Evolutionary conservation across 2,888 invertebrate genomes (phyloP).

Genomic region (Sturmia bella): DNA sequence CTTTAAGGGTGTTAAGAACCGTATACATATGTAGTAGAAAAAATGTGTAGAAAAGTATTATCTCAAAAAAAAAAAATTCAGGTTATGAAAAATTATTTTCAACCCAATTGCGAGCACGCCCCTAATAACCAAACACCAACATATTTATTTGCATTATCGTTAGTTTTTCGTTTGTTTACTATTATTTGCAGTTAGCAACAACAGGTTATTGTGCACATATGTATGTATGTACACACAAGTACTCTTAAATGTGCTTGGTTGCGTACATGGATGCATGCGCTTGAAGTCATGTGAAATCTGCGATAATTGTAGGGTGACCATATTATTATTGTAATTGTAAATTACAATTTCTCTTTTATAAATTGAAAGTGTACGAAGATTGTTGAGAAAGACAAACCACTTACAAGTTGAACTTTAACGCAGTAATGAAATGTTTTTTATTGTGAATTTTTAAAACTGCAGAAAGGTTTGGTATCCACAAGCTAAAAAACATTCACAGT

Average conservation of each 20-base stretch:
- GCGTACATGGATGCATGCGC: constrained; percentile 12
- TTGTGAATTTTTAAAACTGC: too few relatives aligned
- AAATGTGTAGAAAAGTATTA: too few relatives aligned
- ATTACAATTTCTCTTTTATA: constrained; percentile 5
- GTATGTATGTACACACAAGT: background rate
- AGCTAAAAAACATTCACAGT: too few relatives aligned
- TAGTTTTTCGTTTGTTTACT: constrained; percentile 5
- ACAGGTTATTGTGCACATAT: constrained; percentile 54
- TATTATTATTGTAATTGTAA: constrained; percentile 12
- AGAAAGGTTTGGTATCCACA: too few relatives aligned
- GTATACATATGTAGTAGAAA: too few relatives aligned
- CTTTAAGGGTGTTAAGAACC: too few relatives aligned
- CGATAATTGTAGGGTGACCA: constrained; percentile 34
- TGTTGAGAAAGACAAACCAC: background rate
- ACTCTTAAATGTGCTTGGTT: background rate
- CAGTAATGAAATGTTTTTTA: background rate
- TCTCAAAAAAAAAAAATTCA: too few relatives aligned
- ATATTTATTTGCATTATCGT: constrained; percentile 19
- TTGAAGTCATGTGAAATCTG: constrained; percentile 2
- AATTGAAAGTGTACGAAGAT: background rate
- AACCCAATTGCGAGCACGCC: too few relatives aligned
- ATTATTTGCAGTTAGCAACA: constrained; percentile 55
- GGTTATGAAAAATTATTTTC: too few relatives aligned
- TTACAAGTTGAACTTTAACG: background rate
- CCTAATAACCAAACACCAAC: background rate